Evolutionary conservation across 2,113 vertebrate species (phyloP), one percentile per base, ranked within the genome.

Genomic region (Ameiurus melas): DNA sequence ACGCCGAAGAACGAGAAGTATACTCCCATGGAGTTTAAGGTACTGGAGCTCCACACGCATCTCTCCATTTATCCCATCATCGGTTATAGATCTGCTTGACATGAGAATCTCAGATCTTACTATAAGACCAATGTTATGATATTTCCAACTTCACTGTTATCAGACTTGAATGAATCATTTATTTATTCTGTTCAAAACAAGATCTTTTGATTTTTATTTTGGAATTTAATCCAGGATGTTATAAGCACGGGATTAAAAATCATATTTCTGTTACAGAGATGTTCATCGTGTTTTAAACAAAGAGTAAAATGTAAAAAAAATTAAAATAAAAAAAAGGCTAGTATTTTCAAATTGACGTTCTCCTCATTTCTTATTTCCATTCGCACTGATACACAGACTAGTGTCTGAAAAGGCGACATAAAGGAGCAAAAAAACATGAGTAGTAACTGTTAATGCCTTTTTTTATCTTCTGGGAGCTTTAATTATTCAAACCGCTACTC

Each of bases 11-110:
- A 99, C 0, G 98, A 99, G 94, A 98, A 98, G 92, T 99, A 99
- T 94, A 98, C 97, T 85, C 97, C 98, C 58, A 99, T 99, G 98
- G 98, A 99, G 94, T 99, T 99, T 92, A 98, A 99, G 98, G 98
- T 99, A 92, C 85, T 78, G 73, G 43, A 3, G 7, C 16, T n/a
- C 25, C 14, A n/a, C 30, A 36, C 1, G 2, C 75, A 19, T 30
- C 47, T 53, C 47, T 55, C 36, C 5, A 55, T 17, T 53, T 51
- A 27, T 77, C 39, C 75, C 4, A n/a, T 79, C 13, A 53, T 7
- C 43, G 14, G 12, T 16, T 43, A 75, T 22, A 75, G 3, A 43
- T 25, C 68, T 71, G 33, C 30, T 36, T 71, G 4, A 5, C 5
- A 68, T 39, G 70, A 73, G 33, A 73, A 47, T 53, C 47, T 53